These are phyloP conservation scores for Nesospiza acunhae DNA, from an alignment of 2,113 vertebrate species.

Conservation along the genomic window DNA sequence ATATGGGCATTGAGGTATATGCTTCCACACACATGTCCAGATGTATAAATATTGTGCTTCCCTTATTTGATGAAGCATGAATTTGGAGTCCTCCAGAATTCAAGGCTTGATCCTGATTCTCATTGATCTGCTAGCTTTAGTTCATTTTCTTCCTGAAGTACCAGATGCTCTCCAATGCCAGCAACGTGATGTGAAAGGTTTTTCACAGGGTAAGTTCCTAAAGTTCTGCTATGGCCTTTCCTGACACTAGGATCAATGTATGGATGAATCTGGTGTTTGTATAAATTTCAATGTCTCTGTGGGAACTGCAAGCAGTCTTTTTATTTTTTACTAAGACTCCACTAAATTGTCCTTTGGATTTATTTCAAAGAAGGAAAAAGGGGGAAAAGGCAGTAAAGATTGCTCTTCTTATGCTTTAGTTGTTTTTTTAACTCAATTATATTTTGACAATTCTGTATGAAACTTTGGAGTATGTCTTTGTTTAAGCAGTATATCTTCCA, in stretches of 20 bases:
- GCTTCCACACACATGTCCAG: fast-evolving
- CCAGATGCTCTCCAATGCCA: background rate
- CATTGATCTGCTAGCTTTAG: background rate
- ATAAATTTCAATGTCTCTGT: conserved; percentile 15
- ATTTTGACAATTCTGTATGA: conserved; percentile 89
- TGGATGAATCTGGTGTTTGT: conserved; percentile 50
- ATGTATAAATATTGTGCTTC: background rate
- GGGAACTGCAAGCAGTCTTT: conserved; percentile 46
- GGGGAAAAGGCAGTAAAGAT: conserved; percentile 70
- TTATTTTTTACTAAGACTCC: conserved; percentile 62
- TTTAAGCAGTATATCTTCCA: conserved; percentile 85
- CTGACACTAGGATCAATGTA: conserved; percentile 15
- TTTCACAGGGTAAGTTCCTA: background rate
- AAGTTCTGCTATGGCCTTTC: conserved; percentile 15
- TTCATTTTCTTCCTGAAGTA: background rate
- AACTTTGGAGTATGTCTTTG: conserved; percentile 92
- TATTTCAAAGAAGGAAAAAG: conserved; percentile 75
- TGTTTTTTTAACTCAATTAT: conserved; percentile 87
- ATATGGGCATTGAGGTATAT: background rate
- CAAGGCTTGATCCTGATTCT: background rate
- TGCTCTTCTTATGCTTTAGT: conserved; percentile 74
- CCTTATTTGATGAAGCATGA: background rate
- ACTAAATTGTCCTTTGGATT: conserved; percentile 77
- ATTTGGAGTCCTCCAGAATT: background rate
- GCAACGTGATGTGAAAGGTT: background rate